Evolutionary conservation across 2,797 vertebrate species (phyloP), one percentile per base, ranked within the genome.

Genomic region (Lerista edwardsae): DNA sequence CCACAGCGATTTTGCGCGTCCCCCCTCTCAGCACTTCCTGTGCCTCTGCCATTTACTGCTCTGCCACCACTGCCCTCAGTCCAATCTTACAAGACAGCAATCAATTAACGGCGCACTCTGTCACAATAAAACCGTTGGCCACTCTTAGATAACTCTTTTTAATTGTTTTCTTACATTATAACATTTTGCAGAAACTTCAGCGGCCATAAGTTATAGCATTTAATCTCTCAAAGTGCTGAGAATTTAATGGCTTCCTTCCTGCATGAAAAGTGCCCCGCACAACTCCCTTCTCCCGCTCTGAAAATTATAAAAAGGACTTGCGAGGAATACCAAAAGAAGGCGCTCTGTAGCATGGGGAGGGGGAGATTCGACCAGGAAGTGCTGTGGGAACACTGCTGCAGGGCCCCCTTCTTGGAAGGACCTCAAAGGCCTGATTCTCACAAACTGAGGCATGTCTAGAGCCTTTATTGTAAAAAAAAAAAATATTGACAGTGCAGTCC

Each of bases 241-340:
- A 95, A 95, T 95, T 95, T 96, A 95, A 96, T 96, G 94, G 92
- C 96, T 96, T 96, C 96, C 96, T 96, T 96, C 96, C 96, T 96
- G 95, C 88, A 84, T 94, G 94, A 91, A 94, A 95, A 96, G 95
- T 95, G 94, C 93, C 86, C 93, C 80, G 75, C 14, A 87, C 36
- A 73, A 69, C 92, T 92, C 90, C 89, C 88, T 87, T 90, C 85
- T 87, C 86, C 92, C 87, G 10, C 90, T 82, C 71, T 69, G 82
- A 92, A 69, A 91, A 94, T 95, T 93, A 95, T 89, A 79, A 91
- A 94, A 92, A 86, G 85, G 82, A 88, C 87, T 89, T 94, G 94
- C 79, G 93, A 91, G 89, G 94, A 93, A 94, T 92, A 94, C 90
- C 89, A 92, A 95, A 94, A 91, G 92, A 79, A 81, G 78, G 31